phyloP scores from a whole-genome alignment of 2,888 invertebrate species.

The Heliconius sara region DNA sequence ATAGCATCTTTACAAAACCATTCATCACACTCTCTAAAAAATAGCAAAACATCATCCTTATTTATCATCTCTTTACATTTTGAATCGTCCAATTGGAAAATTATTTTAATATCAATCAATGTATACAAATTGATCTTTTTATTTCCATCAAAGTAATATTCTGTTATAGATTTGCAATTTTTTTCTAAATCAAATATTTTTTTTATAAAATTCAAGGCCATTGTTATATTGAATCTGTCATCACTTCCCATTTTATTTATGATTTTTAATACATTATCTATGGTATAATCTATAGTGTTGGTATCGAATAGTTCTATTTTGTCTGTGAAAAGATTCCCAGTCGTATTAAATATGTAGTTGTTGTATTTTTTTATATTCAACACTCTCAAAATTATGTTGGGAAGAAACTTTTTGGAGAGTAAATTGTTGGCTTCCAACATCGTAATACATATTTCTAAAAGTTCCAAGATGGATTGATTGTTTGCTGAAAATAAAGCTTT shows the following conservation, averaged over 20 bases:
- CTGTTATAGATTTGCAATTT: constrained; percentile 2
- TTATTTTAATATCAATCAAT: constrained; percentile 24
- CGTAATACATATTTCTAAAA: constrained; percentile 56
- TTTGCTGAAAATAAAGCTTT: constrained; percentile 56
- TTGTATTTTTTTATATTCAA: constrained; percentile 38
- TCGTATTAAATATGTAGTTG: constrained; percentile 52
- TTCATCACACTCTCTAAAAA: no score
- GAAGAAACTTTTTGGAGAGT: constrained; percentile 55
- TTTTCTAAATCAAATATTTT: constrained; percentile 40
- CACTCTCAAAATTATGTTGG: constrained; percentile 53
- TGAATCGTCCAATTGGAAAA: background rate
- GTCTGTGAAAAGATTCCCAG: constrained; percentile 55
- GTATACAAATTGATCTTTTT: constrained; percentile 17
- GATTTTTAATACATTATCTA: constrained; percentile 43
- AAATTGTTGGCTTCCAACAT: constrained; percentile 59
- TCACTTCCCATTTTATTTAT: constrained; percentile 42
- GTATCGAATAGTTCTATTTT: constrained; percentile 59
- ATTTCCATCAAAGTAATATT: constrained; percentile 14
- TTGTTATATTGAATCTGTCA: constrained; percentile 39
- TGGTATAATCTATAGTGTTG: constrained; percentile 41
- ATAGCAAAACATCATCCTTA: background rate
- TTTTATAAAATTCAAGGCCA: constrained; percentile 49
- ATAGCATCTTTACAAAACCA: constrained; percentile 1
- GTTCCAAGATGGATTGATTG: constrained; percentile 56
- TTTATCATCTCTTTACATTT: background rate